Evolutionary conservation across 1,140 invertebrate species (phyloP).

Genomic region (Eulimnadia texana): DNA sequence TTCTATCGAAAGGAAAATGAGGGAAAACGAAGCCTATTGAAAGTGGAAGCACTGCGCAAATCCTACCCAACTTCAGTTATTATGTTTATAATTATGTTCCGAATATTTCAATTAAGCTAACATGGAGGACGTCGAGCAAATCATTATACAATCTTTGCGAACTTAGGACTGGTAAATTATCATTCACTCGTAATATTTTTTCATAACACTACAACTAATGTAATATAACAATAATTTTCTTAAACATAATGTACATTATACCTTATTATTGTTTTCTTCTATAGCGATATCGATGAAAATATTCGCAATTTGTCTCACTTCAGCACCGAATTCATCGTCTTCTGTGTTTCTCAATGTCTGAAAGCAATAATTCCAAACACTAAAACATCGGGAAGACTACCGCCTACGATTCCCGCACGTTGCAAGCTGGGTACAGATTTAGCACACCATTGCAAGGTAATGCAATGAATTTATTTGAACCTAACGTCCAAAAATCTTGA

Average conservation of each 20-base stretch:
- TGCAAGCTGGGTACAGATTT: slow-evolving; percentile 45
- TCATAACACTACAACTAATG: not conserved
- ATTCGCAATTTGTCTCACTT: slow-evolving; percentile 54
- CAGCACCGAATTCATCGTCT: slow-evolving; percentile 54
- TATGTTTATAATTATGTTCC: no score
- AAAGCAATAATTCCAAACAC: slow-evolving; percentile 45
- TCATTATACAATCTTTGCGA: not conserved
- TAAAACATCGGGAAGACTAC: slow-evolving; percentile 46
- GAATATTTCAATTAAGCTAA: no score
- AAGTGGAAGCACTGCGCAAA: no score
- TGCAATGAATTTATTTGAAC: slow-evolving; percentile 8
- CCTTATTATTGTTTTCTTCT: no score
- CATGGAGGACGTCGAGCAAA: not conserved
- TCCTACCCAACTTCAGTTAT: no score
- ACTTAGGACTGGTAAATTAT: not conserved
- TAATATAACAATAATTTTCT: not conserved
- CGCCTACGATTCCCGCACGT: slow-evolving; percentile 41
- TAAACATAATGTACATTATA: no score
- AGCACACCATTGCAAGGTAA: slow-evolving; percentile 40
- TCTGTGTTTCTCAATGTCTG: slow-evolving; percentile 58
- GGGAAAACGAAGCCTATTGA: no score
- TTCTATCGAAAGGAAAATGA: no score
- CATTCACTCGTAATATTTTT: not conserved
- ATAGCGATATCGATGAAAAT: slow-evolving; percentile 54
- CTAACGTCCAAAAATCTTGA: no score